phyloP scores from a whole-genome alignment of 2,888 invertebrate genomes.

The Sarcophaga carnaria region DNA sequence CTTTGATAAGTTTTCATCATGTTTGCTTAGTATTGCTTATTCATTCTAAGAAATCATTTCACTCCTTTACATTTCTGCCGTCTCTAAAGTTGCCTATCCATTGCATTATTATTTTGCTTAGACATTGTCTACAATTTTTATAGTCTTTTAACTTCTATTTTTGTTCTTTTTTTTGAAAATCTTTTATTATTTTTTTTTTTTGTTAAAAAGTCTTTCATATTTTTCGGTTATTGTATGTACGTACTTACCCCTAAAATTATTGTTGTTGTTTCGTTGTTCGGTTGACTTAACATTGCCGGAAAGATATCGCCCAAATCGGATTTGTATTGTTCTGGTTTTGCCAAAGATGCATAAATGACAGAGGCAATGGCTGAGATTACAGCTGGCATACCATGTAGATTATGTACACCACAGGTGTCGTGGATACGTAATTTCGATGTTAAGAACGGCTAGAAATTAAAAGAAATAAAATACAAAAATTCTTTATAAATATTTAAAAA shows the following conservation, averaged over 20 bases:
- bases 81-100: constrained; percentile 39
- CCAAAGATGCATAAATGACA: constrained; percentile 88
- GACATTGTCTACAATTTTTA: constrained; percentile 39
- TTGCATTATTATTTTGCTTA: constrained; percentile 27
- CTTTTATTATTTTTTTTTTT: constrained; percentile 27
- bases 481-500: constrained; percentile 36
- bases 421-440: constrained; percentile 78
- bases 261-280: constrained; percentile 69
- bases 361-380: constrained; percentile 91
- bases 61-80: constrained; percentile 31
- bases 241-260: constrained; percentile 78
- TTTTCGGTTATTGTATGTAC: constrained; percentile 50
- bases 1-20: no score
- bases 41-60: not conserved
- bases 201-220: not conserved
- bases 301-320: constrained; percentile 84
- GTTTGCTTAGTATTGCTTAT: not conserved
- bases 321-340: constrained; percentile 86
- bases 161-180: not conserved
- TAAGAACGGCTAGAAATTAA: constrained; percentile 76
- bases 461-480: constrained; percentile 24
- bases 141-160: constrained; percentile 1
- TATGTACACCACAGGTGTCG: constrained; percentile 93
- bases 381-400: constrained; percentile 98
- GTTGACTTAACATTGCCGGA: constrained; percentile 83